Evolutionary conservation across 2,888 invertebrate species (phyloP), one percentile per base, ranked within the genome.

Genomic region (Seladonia tumulorum): DNA sequence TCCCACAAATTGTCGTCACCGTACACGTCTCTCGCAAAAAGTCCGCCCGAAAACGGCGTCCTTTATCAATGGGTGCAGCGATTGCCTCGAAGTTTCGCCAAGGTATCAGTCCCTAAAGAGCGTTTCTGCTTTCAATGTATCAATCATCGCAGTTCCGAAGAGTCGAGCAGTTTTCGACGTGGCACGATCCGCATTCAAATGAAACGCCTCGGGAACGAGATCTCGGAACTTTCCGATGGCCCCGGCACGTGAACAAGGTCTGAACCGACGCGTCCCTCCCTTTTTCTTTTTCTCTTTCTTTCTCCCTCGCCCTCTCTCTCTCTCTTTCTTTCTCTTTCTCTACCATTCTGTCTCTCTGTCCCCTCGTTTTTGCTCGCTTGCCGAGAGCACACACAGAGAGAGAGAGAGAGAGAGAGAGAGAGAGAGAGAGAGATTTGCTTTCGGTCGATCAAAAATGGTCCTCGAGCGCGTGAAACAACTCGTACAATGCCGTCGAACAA

Each of bases 171-270:
- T 12, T 35, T 29, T 29, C 35, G 42, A 72, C 72, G 60, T 22
- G 22, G 45, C 47, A 16, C 42, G 74, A 49, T 29, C 76, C 72
- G 78, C 71, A 66, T 76, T 82, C 47, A n/a, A 82, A 75, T 49
- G 74, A 76, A 60, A 49, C 49, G 35, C 39, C 39, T 39, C 16
- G 29, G 66, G 47, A 53, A 53, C 60, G 74, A 75, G 75, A 72
- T 66, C 79, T 47, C 68, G 85, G 60, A 85, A 84, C 79, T 84
- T 85, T 85, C 85, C 85, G 45, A 79, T 47, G 57, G 71, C 16
- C 79, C 63, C 47, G 47, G 14, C 79, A 60, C 66, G 57, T 70
- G 76, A 53, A 76, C 79, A 53, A 53, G 7, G 35, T 63, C 42
- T 7, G 29, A 22, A 16, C 12, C 29, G 29, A 42, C 29, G 47